Base-by-base conservation (phyloP, 2,888 invertebrate genomes). In the Germaria angustata region DNA sequence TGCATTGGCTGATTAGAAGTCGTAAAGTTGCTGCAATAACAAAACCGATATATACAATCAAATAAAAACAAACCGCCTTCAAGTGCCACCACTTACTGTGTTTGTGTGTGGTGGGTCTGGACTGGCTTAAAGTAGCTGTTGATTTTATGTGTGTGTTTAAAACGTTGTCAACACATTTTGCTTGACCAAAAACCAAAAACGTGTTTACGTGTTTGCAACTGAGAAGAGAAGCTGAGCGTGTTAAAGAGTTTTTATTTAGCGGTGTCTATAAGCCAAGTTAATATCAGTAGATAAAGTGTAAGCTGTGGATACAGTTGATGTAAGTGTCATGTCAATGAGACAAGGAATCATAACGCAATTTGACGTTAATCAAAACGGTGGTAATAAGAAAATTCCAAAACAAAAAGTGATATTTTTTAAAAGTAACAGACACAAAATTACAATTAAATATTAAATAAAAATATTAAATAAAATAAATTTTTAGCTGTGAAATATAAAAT, bases 311-410 rank as follows among this genome's bases (percentile, higher is more conserved):
- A 68, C 80, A 84, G 81, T 81, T 82, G 83, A 85, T 85, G 85
- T 84, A 81, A 85, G 81, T 83, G 84, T 86, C 80, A 86, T 84
- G 79, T 85, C 84, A 81, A 85, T 81, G 78, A 79, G 61, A 80
- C 84, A 71, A 72, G 85, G 81, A 85, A 86, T 88, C 89, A 90
- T 87, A 89, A 88, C 87, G 86, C 84, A 86, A 88, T 88, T 86
- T 86, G 88, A 89, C 89, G 89, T 89, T 88, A 75, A 75, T 53
- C 75, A 57, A 49, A 72, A 79, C 79, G 73, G 69, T 72, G 73
- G n/a, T 84, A 87, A 85, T 88, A 88, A 86, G 86, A 88, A 88
- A 89, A 89, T n/a, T 86, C 87, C 63, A 81, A 79, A 84, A 79
- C 84, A 82, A 84, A 84, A 68, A 72, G 69, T 78, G 49, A 51